These are phyloP conservation scores for Oscheius sp. DNA, from an alignment of 2,888 invertebrate species.

Conservation along the genomic window DNA sequence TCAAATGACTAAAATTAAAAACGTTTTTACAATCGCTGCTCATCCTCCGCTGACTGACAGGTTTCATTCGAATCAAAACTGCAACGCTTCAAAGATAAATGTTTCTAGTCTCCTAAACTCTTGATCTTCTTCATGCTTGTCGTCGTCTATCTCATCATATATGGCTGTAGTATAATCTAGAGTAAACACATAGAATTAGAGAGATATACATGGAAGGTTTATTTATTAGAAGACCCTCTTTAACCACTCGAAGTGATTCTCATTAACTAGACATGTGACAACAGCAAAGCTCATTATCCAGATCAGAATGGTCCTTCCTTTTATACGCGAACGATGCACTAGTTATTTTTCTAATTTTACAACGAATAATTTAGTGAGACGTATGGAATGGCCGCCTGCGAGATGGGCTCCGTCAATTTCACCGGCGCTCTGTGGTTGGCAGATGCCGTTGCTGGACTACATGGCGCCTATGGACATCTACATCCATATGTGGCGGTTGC, in stretches of 20 bases:
- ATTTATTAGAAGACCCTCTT: no score
- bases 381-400: constrained; percentile 40
- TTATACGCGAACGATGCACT: neutral
- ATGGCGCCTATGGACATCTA: constrained; percentile 55
- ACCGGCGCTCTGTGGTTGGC: constrained; percentile 49
- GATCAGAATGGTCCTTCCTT: neutral
- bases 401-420: constrained; percentile 50
- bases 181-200: neutral
- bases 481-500: constrained; percentile 65
- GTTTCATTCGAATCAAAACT: no score
- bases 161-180: no score
- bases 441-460: constrained; percentile 48
- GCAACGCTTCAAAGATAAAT: neutral
- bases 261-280: constrained; percentile 21
- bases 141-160: neutral
- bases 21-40: no score
- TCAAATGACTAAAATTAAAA: no score
- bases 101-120: neutral
- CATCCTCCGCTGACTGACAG: no score
- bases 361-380: constrained; percentile 8
- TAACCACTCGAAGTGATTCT: constrained; percentile 7
- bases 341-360: neutral
- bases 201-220: no score
- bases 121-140: neutral
- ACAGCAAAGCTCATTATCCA: neutral